phyloP scores from a whole-genome alignment of 2,888 invertebrate species.

The Melieria omissa region DNA sequence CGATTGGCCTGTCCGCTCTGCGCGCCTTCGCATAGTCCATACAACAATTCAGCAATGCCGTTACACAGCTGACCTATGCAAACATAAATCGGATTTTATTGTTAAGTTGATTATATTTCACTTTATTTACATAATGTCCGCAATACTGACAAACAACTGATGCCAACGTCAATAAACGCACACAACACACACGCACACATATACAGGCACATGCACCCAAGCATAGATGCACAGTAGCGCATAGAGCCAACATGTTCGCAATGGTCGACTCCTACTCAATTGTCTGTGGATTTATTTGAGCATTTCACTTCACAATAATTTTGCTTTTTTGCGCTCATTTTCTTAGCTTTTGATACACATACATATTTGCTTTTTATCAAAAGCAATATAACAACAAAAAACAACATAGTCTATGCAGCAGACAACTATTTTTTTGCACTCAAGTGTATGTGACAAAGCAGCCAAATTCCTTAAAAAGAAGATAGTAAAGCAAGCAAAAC shows the following conservation, averaged over 20 bases:
- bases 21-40: too few relatives aligned
- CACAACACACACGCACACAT: constrained; percentile 10
- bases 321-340: background rate
- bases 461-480: too few relatives aligned
- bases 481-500: too few relatives aligned
- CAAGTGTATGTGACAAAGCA: too few relatives aligned
- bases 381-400: too few relatives aligned
- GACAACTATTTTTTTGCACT: too few relatives aligned
- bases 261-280: constrained; percentile 24
- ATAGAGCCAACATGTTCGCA: too few relatives aligned
- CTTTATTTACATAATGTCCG: constrained; percentile 42
- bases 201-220: background rate
- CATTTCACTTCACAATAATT: constrained; percentile 5
- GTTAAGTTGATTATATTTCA: constrained; percentile 44
- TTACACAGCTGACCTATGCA: constrained; percentile 42
- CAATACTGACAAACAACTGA: constrained; percentile 35
- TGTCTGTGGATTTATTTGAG: constrained; percentile 35
- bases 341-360: too few relatives aligned
- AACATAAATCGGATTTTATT: constrained; percentile 47
- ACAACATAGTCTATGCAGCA: too few relatives aligned
- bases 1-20: too few relatives aligned
- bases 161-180: constrained; percentile 35
- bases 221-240: too few relatives aligned
- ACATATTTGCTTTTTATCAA: too few relatives aligned
- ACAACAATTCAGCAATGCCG: background rate